Evolutionary conservation across 2,113 vertebrate species (phyloP), one percentile per base, ranked within the genome.

Genomic region (Peucedramus taeniatus): DNA sequence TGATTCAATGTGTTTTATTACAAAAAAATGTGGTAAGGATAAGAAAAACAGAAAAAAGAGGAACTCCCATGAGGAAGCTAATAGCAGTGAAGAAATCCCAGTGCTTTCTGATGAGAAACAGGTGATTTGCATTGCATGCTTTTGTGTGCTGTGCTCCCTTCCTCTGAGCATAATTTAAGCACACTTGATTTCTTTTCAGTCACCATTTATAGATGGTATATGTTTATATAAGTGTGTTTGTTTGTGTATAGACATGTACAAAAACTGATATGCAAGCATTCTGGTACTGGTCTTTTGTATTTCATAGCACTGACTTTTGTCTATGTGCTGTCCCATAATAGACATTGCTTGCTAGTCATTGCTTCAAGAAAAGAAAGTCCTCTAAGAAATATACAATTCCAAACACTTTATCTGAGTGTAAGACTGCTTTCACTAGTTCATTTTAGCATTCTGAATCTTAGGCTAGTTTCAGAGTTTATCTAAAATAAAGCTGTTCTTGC

Each of bases 1-100:
- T 35, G 76, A 35, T 47, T 33, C 81, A 49, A 0, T 11, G 13
- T 37, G 6, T 35, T 40, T 97, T 83, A 87, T 98, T 74, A 99
- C 98, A 86, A 98, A 98, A 93, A 98, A 93, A 15, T 68, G 80
- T 68, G 97, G 97, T 57, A 98, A 96, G 87, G 77, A 26, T 66
- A 94, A 66, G 69, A 87, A 72, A 90, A 71, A 19, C 10, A 97
- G 96, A 84, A 97, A 96, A 45, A 98, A 94, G 40, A 78, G 22
- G 45, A 64, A 53, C 26, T 87, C 44, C 9, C 76, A 70, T n/a
- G 70, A 87, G 30, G 90, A 91, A 71, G 13, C 10, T 37, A 83
- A 8, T 50, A 14, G 30, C 31, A 24, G 20, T 56, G 78, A 71
- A 60, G 81, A 91, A 87, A 81, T 90, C 7, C 39, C 16, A 57